Base-by-base conservation (phyloP, 2,888 invertebrate species). In the Cephus pulcher region DNA sequence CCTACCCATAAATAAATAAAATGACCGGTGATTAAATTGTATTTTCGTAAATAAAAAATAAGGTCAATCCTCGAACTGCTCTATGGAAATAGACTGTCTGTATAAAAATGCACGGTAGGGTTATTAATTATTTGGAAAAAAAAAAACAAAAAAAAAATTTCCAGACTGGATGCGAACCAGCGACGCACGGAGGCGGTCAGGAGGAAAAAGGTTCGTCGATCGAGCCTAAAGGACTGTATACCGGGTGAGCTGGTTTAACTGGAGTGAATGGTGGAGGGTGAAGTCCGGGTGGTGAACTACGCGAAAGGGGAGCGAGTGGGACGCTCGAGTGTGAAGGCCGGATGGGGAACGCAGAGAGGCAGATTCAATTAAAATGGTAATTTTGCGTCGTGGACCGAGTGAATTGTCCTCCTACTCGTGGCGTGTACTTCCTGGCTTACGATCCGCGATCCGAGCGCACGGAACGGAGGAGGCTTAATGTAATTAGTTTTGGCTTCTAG, bases 281-380 rank as follows among this genome's bases (percentile, higher is more conserved):
- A 56, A 56, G 6, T 23, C 40, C 6, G 40, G 23, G 30, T 34
- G 71, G 30, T 33, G 30, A 23, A 30, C 32, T 2, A 30, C 15
- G 71, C 12, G 34, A 74, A n/a, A 78, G 70, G 71, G 73, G 74
- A 70, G 74, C 69, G 35, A 78, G 76, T 73, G 35, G 35, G 35
- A 37, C 12, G 37, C 15, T 37, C 12, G 37, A 37, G 40, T 56
- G 40, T 9, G 23, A 56, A 56, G 40, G 15, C 40, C 4, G 15
- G 40, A 0, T 3, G 35, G 40, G 6, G 40, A 9, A 15, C 23
- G 9, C 40, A 56, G 40, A 56, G 40, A 56, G 40, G 40, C 40
- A 80, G 80, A 86, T 85, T 83, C 82, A 85, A 86, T 86, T 86
- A 86, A 86, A 86, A 86, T 86, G 86, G 83, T 85, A 86, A 86